Evolutionary conservation across 2,113 vertebrate species (phyloP).

Genomic region (Brienomyrus longianalis): DNA sequence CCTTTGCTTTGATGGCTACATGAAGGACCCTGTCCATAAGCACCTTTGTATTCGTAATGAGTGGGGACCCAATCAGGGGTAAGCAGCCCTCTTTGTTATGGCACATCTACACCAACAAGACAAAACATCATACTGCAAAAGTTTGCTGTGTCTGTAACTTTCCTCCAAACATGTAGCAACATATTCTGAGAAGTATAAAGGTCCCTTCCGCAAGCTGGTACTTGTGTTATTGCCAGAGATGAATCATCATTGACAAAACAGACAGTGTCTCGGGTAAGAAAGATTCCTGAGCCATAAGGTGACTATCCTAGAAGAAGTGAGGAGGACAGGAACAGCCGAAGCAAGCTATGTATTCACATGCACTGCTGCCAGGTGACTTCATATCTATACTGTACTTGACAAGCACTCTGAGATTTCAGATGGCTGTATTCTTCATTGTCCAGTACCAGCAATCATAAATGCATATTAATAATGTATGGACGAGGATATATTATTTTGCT

Average conservation of each 20-base stretch:
- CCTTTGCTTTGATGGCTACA: slow-evolving; percentile 91
- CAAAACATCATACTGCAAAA: background rate
- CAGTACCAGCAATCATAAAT: background rate
- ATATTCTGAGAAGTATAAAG: background rate
- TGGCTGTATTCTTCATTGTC: background rate
- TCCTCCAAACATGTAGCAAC: background rate
- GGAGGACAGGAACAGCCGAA: background rate
- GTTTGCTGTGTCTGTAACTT: background rate
- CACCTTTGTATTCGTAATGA: slow-evolving; percentile 96
- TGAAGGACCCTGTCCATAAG: slow-evolving; percentile 95
- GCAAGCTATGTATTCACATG: background rate
- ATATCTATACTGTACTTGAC: background rate
- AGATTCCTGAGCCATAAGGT: background rate
- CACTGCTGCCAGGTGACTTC: background rate
- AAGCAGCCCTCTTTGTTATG: slow-evolving; percentile 46
- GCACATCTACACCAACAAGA: background rate
- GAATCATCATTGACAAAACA: background rate
- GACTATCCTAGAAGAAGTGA: background rate
- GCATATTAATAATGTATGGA: background rate
- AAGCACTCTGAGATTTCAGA: background rate
- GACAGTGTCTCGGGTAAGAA: background rate
- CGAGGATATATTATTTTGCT: background rate
- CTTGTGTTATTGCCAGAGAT: background rate
- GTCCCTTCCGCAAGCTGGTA: background rate
- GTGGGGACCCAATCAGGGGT: slow-evolving; percentile 98